Percentiles rank a stretch among this genome's conserved stretches.
Evolutionary conservation across 2,113 vertebrate genomes (phyloP).

Genomic region (Cnemophilus loriae): DNA sequence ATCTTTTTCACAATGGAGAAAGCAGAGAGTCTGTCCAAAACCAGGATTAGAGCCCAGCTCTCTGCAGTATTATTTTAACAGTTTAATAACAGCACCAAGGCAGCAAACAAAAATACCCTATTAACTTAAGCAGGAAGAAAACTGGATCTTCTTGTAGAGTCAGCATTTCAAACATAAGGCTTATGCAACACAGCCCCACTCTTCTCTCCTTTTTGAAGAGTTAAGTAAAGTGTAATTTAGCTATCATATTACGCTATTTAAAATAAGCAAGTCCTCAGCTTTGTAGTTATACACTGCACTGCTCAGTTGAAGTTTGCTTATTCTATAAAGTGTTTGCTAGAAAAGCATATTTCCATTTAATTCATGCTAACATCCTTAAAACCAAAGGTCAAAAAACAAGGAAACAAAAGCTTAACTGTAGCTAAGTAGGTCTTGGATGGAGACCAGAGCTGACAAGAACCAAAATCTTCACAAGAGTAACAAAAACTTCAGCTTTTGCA

Average conservation of each 20-base stretch:
- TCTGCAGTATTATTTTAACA: neutral
- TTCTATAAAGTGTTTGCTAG: neutral
- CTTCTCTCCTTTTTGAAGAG: neutral
- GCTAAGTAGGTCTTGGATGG: neutral
- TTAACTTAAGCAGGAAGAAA: neutral
- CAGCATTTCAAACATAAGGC: neutral
- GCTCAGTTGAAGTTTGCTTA: neutral
- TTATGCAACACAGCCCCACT: neutral
- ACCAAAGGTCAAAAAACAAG: constrained; percentile 10
- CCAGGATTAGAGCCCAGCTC: neutral
- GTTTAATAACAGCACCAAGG: neutral
- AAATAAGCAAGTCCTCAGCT: neutral
- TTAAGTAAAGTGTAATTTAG: neutral
- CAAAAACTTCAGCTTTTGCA: neutral
- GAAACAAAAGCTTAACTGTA: neutral
- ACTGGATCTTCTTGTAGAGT: neutral
- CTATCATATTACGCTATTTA: neutral
- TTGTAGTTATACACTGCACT: neutral
- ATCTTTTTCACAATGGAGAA: neutral
- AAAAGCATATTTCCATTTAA: neutral
- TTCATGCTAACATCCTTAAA: neutral
- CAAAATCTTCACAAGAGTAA: neutral
- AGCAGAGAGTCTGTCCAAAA: neutral
- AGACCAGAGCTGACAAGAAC: neutral
- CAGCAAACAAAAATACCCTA: neutral